phyloP scores from a whole-genome alignment of 2,797 vertebrate genomes.

The Gymnothorax reevesii region DNA sequence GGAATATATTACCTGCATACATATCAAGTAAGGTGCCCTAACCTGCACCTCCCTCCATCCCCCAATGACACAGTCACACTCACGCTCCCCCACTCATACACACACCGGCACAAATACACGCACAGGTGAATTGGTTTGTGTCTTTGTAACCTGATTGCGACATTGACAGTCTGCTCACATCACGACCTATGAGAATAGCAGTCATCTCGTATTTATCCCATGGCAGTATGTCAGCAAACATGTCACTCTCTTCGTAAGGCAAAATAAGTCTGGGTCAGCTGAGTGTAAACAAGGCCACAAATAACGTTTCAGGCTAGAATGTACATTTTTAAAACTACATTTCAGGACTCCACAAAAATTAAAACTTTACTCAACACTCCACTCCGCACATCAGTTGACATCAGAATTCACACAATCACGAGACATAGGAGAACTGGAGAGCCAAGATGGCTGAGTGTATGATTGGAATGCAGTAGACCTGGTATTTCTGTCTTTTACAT shows the following conservation, averaged over 20 bases:
- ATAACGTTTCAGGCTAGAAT: no score
- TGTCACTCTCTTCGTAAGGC: neutral
- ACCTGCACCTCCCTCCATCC: neutral
- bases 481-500: no score
- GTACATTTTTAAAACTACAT: no score
- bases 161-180: conserved; percentile 3
- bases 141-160: conserved; percentile 7
- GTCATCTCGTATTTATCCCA: conserved; percentile 1
- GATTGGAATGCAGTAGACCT: no score
- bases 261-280: neutral
- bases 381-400: no score
- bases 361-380: no score
- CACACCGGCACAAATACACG: neutral
- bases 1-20: conserved; percentile 44
- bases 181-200: neutral
- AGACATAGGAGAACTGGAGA: no score
- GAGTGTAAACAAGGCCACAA: no score
- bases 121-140: conserved; percentile 11
- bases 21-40: conserved; percentile 30
- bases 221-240: no score
- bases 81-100: neutral
- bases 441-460: no score
- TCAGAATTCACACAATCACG: no score
- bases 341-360: no score
- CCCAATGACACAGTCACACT: conserved; percentile 11